phyloP scores from a whole-genome alignment of 2,113 vertebrate genomes.

The Phalacrocorax brasilianus region DNA sequence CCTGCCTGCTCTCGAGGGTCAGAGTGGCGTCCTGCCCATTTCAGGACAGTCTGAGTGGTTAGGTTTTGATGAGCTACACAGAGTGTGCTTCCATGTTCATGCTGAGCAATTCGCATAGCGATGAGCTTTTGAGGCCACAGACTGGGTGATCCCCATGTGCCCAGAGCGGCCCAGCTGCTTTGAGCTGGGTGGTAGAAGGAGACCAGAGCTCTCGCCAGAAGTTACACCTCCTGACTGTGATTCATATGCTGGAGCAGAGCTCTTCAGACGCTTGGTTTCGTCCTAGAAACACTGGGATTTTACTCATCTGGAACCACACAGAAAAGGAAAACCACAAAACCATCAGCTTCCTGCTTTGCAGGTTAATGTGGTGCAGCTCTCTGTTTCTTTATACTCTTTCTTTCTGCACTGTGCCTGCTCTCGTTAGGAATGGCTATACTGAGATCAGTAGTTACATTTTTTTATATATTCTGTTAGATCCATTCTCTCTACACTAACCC shows the following conservation, averaged over 20 bases:
- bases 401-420: background rate
- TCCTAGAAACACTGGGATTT: background rate
- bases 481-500: background rate
- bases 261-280: background rate
- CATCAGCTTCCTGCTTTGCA: background rate
- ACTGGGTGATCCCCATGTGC: background rate
- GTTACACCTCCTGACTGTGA: background rate
- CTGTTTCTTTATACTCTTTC: background rate
- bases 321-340: background rate
- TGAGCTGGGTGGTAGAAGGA: background rate
- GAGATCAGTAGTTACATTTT: background rate
- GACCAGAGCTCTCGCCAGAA: background rate
- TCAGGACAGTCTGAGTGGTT: background rate
- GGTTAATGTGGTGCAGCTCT: background rate
- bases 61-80: background rate
- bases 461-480: background rate
- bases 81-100: background rate
- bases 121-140: background rate
- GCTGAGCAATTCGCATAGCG: rapidly evolving
- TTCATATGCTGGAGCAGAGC: background rate
- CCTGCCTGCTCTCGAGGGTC: too few relatives aligned
- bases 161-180: rapidly evolving
- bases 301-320: background rate
- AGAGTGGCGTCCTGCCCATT: rapidly evolving
- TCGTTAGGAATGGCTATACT: background rate